phyloP scores from a whole-genome alignment of 2,797 vertebrate genomes.

The Megalops cyprinoides region DNA sequence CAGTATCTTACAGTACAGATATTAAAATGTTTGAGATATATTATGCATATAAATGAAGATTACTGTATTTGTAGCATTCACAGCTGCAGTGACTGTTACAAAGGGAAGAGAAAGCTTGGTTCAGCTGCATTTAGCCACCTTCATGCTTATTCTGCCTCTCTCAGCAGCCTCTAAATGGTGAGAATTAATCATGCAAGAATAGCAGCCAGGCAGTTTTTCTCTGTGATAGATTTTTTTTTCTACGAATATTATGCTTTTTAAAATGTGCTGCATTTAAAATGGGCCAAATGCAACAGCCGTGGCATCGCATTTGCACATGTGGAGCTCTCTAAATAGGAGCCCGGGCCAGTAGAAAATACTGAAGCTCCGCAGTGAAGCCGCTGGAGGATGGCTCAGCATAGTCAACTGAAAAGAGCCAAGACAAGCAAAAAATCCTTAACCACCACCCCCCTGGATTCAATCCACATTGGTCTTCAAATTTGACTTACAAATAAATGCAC shows the following conservation, averaged over 20 bases:
- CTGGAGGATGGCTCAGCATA: not conserved
- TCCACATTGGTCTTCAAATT: too few relatives aligned
- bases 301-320: not conserved
- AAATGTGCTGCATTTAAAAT: not conserved
- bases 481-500: too few relatives aligned
- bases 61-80: not conserved
- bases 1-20: not conserved
- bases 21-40: not conserved
- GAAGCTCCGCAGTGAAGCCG: not conserved
- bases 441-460: too few relatives aligned
- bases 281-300: conserved; percentile 8
- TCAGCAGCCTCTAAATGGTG: conserved; percentile 20
- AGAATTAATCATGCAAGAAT: conserved; percentile 18
- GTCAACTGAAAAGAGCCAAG: not conserved
- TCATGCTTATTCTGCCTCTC: conserved; percentile 11
- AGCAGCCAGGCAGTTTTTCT: conserved; percentile 9
- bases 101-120: conserved; percentile 12
- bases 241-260: conserved; percentile 8
- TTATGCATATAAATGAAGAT: not conserved
- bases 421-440: not conserved
- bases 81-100: not conserved
- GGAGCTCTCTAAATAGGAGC: not conserved
- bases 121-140: conserved; percentile 10
- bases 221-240: conserved; percentile 12
- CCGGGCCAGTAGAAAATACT: not conserved